Evolutionary conservation across 2,113 vertebrate species (phyloP), one percentile per base, ranked within the genome.

Genomic region (Procavia capensis): DNA sequence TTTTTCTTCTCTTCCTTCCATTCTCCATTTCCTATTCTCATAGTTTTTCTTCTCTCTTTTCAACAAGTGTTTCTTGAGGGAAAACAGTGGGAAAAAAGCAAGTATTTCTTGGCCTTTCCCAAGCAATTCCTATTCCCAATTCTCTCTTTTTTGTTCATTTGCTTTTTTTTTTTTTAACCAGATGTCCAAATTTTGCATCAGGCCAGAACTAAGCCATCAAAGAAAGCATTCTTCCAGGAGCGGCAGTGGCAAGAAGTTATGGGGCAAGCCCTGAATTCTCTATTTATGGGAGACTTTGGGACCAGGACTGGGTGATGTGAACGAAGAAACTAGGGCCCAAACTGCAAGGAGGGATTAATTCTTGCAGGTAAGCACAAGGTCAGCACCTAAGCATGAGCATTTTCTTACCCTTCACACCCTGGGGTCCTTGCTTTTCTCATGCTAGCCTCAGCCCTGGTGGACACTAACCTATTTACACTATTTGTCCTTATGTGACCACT

Each of bases 281-380:
- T 3, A 3, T 41, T 50, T 19, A 1, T 0, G 1, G 79, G 3
- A 13, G 31, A 39, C 16, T 2, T 87, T 4, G 54, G 80, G 20
- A 10, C 59, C 29, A 5, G 70, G 39, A 1, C 6, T 1, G 50
- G 50, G 50, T 54, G 9, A 54, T 11, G 50, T 16, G 14, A 54
- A 13, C 17, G 11, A 54, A 64, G 41, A 19, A 19, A 34, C 75
- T 50, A 36, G 54, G 39, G n/a, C n/a, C 0, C 22, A 64, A 54
- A 31, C 25, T 1, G 1, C 25, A 66, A 29, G 14, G 31, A 74
- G 39, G 41, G 9, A 5, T 9, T 24, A 13, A 22, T 24, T 64
- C 36, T 9, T 6, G 14, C 3, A 0, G 1, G 9, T 27, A 43
- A 24, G 14, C 0, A 0, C 64, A 43, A 25, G 70, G 45, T 22